These are phyloP conservation scores for Neoitamus cyanurus DNA, from an alignment of 2,888 invertebrate species.

Conservation along the genomic window DNA sequence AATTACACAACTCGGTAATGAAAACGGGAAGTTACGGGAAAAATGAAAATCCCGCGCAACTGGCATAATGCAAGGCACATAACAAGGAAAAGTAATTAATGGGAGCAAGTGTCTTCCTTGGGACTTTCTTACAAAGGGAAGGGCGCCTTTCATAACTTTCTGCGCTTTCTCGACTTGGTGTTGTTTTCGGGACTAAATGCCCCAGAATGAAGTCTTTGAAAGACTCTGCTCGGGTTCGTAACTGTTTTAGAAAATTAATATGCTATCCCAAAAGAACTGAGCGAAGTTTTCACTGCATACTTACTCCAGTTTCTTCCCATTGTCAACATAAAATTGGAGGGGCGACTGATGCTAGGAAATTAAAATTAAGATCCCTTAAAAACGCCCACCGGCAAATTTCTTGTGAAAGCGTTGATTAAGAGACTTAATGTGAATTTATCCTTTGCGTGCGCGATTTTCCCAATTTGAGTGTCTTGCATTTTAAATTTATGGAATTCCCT, in stretches of 20 bases:
- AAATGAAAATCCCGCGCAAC: neutral
- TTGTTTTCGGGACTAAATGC: neutral
- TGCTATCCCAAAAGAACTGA: slow-evolving; percentile 7
- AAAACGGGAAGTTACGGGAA: slow-evolving; percentile 3
- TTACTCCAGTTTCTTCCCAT: slow-evolving; percentile 20
- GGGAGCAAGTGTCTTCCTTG: neutral
- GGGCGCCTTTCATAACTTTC: slow-evolving; percentile 5
- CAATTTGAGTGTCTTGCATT: neutral
- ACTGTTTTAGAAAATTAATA: slow-evolving; percentile 38
- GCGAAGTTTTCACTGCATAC: slow-evolving; percentile 17
- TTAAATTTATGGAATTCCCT: slow-evolving; percentile 4
- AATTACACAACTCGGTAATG: neutral
- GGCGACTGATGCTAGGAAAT: neutral
- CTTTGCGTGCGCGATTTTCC: neutral
- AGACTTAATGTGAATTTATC: slow-evolving; percentile 15
- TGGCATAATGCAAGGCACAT: slow-evolving; percentile 5
- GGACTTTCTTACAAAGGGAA: neutral
- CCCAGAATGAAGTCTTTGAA: slow-evolving; percentile 9
- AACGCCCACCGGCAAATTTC: neutral
- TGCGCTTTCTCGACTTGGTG: neutral
- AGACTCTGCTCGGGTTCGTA: neutral
- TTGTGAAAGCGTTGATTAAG: slow-evolving; percentile 3
- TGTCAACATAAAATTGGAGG: slow-evolving; percentile 30
- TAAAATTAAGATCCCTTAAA: slow-evolving; percentile 2
- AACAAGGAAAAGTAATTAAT: slow-evolving; percentile 37